Evolutionary conservation across 2,113 vertebrate genomes (phyloP).

Genomic region (Alaudala cheleensis): DNA sequence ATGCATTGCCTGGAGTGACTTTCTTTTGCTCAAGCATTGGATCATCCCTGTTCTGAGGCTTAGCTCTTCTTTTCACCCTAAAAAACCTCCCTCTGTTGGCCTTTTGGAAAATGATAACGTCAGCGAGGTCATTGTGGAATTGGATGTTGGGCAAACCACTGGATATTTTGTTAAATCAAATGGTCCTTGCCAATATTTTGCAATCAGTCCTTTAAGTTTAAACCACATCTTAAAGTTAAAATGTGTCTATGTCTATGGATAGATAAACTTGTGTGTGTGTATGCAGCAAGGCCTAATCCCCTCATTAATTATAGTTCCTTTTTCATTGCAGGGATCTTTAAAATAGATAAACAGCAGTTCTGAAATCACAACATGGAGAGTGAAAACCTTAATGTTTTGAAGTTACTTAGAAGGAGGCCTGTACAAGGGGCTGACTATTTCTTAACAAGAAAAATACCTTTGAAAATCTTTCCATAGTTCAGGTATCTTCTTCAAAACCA

Average conservation of each 20-base stretch:
- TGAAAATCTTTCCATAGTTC: constrained; percentile 69
- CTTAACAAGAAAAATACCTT: constrained; percentile 81
- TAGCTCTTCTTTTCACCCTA: constrained; percentile 34
- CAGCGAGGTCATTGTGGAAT: constrained; percentile 35
- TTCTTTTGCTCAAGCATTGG: background rate
- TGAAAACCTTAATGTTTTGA: constrained; percentile 74
- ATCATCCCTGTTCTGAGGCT: constrained; percentile 9
- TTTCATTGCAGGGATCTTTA: constrained; percentile 34
- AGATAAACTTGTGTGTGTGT: constrained; percentile 30
- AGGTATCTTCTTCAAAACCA: constrained; percentile 79
- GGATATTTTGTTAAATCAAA: constrained; percentile 33
- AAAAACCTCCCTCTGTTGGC: constrained; percentile 17
- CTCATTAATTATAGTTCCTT: constrained; percentile 38
- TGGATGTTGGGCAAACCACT: constrained; percentile 44
- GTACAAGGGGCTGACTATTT: constrained; percentile 66
- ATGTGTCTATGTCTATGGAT: background rate
- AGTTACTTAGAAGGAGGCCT: constrained; percentile 47
- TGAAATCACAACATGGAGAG: constrained; percentile 41
- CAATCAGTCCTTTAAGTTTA: constrained; percentile 42
- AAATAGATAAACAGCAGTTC: constrained; percentile 43
- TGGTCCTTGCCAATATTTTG: constrained; percentile 8
- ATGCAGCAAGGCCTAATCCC: background rate
- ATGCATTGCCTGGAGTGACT: constrained; percentile 4
- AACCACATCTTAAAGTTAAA: constrained; percentile 23
- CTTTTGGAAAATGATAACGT: constrained; percentile 53